These are phyloP conservation scores for Phyllopteryx taeniolatus DNA, from an alignment of 2,113 vertebrate species.

Conservation along the genomic window DNA sequence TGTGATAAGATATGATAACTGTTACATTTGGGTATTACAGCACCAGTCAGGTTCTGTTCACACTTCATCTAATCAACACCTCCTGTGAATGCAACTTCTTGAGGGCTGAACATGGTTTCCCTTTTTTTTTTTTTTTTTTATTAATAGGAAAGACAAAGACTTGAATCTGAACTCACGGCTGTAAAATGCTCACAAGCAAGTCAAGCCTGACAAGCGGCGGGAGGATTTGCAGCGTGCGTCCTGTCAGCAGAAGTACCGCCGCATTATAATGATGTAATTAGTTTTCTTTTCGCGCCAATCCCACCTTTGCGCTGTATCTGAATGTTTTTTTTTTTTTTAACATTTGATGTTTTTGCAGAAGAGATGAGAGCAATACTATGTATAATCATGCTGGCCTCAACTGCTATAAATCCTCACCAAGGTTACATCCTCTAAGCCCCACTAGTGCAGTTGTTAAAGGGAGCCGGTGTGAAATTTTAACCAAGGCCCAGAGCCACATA, in stretches of 20 bases:
- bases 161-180: not conserved
- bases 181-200: constrained; percentile 5
- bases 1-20: constrained; percentile 49
- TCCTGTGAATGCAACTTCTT: constrained; percentile 1
- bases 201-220: constrained; percentile 16
- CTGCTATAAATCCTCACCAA: constrained; percentile 32
- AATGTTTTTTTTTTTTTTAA: not conserved
- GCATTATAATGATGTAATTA: not conserved
- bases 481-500: not conserved
- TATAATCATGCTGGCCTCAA: not conserved
- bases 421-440: constrained; percentile 18
- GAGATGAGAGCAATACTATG: not conserved
- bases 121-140: not conserved
- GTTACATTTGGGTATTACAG: constrained; percentile 38
- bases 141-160: not conserved
- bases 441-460: constrained; percentile 17
- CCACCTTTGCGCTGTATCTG: constrained; percentile 3
- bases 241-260: not conserved
- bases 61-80: constrained; percentile 31
- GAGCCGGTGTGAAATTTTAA: not conserved
- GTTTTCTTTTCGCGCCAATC: constrained; percentile 5
- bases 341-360: not conserved
- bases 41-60: constrained; percentile 15
- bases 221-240: not conserved
- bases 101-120: constrained; percentile 4